phyloP scores from a whole-genome alignment of 2,888 invertebrate species.

The Eucera pruinosa region DNA sequence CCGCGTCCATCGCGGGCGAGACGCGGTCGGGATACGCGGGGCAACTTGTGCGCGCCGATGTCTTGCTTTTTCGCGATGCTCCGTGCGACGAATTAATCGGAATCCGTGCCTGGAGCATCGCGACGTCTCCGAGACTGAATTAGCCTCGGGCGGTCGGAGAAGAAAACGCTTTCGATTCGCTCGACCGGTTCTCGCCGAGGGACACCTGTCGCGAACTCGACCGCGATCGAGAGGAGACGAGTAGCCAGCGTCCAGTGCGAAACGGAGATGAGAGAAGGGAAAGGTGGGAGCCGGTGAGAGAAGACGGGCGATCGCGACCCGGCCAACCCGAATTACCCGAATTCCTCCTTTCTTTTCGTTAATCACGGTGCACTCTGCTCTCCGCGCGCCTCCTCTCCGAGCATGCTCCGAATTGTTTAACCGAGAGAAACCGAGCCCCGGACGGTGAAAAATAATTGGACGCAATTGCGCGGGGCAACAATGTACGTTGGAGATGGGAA shows the following conservation, averaged over 20 bases:
- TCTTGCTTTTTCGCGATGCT: neutral
- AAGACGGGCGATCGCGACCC: slow-evolving; percentile 1
- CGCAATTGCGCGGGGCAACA: no score
- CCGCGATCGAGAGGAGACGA: slow-evolving; percentile 18
- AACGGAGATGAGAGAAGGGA: slow-evolving; percentile 10
- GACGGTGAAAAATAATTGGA: slow-evolving; percentile 9
- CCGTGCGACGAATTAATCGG: slow-evolving; percentile 23
- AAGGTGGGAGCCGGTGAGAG: slow-evolving; percentile 1
- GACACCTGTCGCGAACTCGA: slow-evolving; percentile 64
- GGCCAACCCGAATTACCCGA: slow-evolving; percentile 8
- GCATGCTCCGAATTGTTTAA: neutral
- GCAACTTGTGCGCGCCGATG: neutral
- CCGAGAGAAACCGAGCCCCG: neutral
- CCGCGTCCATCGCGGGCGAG: neutral
- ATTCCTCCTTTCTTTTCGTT: slow-evolving; percentile 29
- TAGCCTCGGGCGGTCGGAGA: slow-evolving; percentile 52
- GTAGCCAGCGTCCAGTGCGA: neutral
- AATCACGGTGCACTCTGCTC: neutral
- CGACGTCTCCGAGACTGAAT: slow-evolving; percentile 17
- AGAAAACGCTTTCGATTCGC: slow-evolving; percentile 67
- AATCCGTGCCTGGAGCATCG: slow-evolving; percentile 14
- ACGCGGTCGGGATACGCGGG: neutral
- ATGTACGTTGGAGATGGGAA: no score
- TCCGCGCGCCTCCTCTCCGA: slow-evolving; percentile 2
- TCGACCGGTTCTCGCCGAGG: slow-evolving; percentile 51